Evolutionary conservation across 2,797 vertebrate genomes (phyloP).

Genomic region (Sebastes vulpes): DNA sequence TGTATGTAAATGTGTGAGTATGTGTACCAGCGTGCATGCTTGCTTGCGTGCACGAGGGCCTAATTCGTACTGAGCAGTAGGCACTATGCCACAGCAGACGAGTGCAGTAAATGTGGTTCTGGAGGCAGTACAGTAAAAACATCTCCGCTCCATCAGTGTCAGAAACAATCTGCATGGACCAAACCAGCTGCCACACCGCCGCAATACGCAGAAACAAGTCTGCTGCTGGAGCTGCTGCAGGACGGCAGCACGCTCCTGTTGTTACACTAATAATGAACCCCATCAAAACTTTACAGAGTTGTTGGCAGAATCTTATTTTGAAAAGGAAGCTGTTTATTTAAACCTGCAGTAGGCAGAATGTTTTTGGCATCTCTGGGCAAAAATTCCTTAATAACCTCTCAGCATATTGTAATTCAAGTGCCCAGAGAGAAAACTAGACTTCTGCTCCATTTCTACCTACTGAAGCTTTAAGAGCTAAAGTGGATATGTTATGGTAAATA

Average conservation of each 20-base stretch:
- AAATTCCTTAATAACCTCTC: no score
- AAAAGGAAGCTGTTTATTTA: background rate
- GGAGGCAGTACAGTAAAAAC: conserved; percentile 76
- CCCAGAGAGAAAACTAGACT: no score
- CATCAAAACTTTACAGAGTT: background rate
- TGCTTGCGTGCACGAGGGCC: background rate
- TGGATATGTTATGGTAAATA: background rate
- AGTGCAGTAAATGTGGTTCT: conserved; percentile 63
- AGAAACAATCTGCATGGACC: conserved; percentile 67
- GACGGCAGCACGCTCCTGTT: background rate
- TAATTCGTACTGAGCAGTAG: conserved; percentile 21
- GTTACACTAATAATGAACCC: background rate
- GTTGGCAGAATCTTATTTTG: background rate
- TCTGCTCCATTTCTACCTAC: background rate
- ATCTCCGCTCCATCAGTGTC: conserved; percentile 75
- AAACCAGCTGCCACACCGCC: conserved; percentile 63
- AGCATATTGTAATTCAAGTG: no score
- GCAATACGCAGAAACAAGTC: background rate
- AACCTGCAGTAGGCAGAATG: no score
- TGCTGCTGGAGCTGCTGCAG: conserved; percentile 33
- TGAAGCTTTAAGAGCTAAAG: background rate
- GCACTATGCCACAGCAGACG: conserved; percentile 43
- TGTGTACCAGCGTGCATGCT: background rate
- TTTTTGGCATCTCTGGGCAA: no score
- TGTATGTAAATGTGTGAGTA: conserved; percentile 9